phyloP scores from a whole-genome alignment of 2,888 invertebrate genomes.

The Callyntrura sp. region DNA sequence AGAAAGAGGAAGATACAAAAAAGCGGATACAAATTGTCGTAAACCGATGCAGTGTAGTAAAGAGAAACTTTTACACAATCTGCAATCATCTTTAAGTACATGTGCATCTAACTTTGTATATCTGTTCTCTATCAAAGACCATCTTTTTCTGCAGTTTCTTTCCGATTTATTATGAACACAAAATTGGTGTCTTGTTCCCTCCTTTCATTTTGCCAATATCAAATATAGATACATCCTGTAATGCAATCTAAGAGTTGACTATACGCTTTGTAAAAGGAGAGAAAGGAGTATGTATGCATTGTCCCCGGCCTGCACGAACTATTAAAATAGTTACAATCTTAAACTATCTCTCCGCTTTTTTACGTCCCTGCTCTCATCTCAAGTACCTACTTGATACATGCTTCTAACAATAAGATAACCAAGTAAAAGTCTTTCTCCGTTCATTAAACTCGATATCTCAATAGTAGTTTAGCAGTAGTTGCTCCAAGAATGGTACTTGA shows the following conservation, averaged over 20 bases:
- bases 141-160: neutral
- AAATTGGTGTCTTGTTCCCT: constrained; percentile 42
- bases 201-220: constrained; percentile 5
- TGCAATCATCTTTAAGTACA: constrained; percentile 30
- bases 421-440: constrained; percentile 71
- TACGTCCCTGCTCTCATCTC: constrained; percentile 23
- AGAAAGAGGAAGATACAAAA: constrained; percentile 61
- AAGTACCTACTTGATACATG: constrained; percentile 29
- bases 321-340: constrained; percentile 62
- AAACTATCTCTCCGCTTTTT: constrained; percentile 45
- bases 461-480: constrained; percentile 67
- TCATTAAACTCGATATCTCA: constrained; percentile 79
- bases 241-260: constrained; percentile 7
- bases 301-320: constrained; percentile 21
- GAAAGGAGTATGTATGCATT: constrained; percentile 46
- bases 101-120: neutral
- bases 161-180: neutral
- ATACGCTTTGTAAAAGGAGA: constrained; percentile 11
- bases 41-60: constrained; percentile 59
- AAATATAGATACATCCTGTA: no score
- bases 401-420: constrained; percentile 7
- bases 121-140: neutral
- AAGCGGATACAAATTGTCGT: constrained; percentile 20
- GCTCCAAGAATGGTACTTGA: constrained; percentile 70
- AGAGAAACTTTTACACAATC: constrained; percentile 17